Conservation (phyloP, 2,113 vertebrate genomes). For the Pleuronectes platessa region DNA sequence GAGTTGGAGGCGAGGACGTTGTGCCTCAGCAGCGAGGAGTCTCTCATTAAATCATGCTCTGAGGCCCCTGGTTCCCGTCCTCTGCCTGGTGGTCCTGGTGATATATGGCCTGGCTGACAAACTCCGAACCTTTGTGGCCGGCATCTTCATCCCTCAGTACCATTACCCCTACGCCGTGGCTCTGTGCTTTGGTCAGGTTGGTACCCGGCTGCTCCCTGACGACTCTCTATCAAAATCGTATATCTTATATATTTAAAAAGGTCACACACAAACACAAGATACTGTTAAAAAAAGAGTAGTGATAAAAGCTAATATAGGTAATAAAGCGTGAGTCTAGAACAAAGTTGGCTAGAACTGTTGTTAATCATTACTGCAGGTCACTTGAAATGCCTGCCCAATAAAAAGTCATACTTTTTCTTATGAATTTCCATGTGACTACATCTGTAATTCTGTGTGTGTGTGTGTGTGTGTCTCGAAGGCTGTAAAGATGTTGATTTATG, state of each 20-base stretch:
- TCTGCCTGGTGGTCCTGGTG: conserved; percentile 50
- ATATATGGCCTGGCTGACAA: conserved; percentile 72
- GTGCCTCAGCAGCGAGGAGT: conserved; percentile 10
- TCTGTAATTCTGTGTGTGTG: background rate
- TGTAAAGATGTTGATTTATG: background rate
- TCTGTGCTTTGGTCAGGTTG: conserved; percentile 81
- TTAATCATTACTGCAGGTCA: conserved; percentile 26
- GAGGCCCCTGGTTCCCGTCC: conserved; percentile 60
- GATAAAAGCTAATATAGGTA: background rate
- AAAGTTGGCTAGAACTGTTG: background rate
- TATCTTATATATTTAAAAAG: no score
- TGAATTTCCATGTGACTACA: no score
- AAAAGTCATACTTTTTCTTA: no score
- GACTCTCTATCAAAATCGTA: no score
- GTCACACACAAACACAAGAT: no score
- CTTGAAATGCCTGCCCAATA: no score
- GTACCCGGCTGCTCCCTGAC: conserved; percentile 9
- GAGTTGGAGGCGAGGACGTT: conserved; percentile 44
- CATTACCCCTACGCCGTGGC: conserved; percentile 77
- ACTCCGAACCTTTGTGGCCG: conserved; percentile 76
- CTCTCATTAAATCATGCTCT: conserved; percentile 18
- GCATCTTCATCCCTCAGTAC: conserved; percentile 83
- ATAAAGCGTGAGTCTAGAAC: background rate
- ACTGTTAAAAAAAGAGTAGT: no score
- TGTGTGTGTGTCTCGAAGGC: no score